Percentiles rank a stretch among this genome's conserved stretches.
Conservation (phyloP, 2,797 vertebrate genomes). For the Neoniphon sammara region DNA sequence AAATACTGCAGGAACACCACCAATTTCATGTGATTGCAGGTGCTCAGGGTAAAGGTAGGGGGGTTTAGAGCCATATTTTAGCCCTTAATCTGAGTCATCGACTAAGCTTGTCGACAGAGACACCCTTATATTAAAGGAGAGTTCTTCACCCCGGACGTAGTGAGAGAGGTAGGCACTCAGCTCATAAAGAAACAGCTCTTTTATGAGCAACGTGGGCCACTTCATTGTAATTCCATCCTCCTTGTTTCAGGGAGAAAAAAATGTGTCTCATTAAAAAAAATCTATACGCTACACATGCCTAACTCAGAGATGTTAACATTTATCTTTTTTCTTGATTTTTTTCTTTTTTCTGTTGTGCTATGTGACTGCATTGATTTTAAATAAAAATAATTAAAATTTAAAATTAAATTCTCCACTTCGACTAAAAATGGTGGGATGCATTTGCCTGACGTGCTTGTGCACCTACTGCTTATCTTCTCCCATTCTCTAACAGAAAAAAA, state of each 20-base stretch:
- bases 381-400: background rate
- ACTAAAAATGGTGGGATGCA: background rate
- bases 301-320: background rate
- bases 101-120: background rate
- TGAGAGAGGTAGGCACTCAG: conserved; percentile 1
- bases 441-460: background rate
- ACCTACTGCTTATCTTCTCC: too few relatives aligned
- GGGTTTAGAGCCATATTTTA: conserved; percentile 30
- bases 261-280: conserved; percentile 9
- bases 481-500: too few relatives aligned
- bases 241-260: conserved; percentile 16
- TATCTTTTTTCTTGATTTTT: background rate
- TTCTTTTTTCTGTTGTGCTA: background rate
- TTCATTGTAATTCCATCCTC: conserved; percentile 21
- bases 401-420: background rate
- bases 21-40: conserved; percentile 60
- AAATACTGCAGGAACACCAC: conserved; percentile 55
- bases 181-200: conserved; percentile 34
- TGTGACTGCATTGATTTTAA: background rate
- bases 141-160: conserved; percentile 18
- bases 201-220: conserved; percentile 29
- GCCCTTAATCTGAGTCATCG: conserved; percentile 40
- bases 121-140: conserved; percentile 36
- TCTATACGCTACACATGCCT: conserved; percentile 3
- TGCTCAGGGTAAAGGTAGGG: conserved; percentile 50